These are phyloP conservation scores for Dione vanillae DNA, from an alignment of 2,888 invertebrate species.

Conservation along the genomic window DNA sequence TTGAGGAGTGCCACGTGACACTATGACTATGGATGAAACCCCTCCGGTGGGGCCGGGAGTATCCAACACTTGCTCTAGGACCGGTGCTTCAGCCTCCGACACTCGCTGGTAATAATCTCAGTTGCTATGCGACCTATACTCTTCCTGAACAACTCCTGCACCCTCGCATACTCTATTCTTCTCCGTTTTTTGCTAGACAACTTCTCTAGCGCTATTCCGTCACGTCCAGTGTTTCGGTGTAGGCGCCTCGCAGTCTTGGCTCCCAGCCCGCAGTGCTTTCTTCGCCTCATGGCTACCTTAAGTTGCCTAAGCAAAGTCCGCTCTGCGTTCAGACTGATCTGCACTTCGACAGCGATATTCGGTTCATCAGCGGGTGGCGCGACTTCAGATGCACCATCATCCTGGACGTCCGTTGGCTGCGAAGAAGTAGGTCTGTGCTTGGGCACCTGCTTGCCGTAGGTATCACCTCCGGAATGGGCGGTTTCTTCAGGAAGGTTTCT, in stretches of 20 bases:
- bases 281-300: not conserved
- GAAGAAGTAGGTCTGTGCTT: not conserved
- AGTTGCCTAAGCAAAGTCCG: conserved; percentile 13
- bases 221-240: not conserved
- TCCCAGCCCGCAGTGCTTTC: no score
- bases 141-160: conserved; percentile 45
- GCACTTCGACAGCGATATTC: not conserved
- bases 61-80: conserved; percentile 32
- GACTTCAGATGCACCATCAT: not conserved
- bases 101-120: conserved; percentile 44
- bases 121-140: conserved; percentile 41
- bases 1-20: conserved; percentile 65
- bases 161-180: conserved; percentile 44
- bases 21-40: no score
- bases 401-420: not conserved
- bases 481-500: conserved; percentile 26
- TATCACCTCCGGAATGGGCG: not conserved
- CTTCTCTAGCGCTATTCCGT: not conserved
- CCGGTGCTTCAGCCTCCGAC: conserved; percentile 42
- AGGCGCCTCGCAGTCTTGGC: no score
- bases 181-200: conserved; percentile 28
- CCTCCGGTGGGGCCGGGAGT: conserved; percentile 2
- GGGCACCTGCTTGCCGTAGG: not conserved
- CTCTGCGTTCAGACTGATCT: conserved; percentile 13
- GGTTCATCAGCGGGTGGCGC: not conserved